phyloP scores from a whole-genome alignment of 2,888 invertebrate genomes.

The Cryptus viduatorius region DNA sequence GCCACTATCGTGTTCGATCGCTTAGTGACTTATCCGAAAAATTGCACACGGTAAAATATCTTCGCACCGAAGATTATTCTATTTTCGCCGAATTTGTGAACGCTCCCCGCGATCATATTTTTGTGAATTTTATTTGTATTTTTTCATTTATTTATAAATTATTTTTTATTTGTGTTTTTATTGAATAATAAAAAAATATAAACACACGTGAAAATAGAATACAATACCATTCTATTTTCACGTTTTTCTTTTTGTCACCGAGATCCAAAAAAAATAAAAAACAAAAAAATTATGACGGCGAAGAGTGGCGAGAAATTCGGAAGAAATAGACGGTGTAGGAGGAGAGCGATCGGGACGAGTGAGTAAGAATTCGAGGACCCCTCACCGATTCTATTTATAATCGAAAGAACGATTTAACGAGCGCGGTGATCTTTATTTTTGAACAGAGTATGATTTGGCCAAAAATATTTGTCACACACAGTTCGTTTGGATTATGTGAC shows the following conservation, averaged over 20 bases:
- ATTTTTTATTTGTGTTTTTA: neutral
- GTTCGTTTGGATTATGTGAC: conserved; percentile 11
- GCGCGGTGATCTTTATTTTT: conserved; percentile 54
- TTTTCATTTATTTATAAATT: neutral
- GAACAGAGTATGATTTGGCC: conserved; percentile 50
- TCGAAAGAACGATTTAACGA: conserved; percentile 51
- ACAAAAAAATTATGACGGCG: conserved; percentile 4
- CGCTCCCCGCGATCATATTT: too few species aligned
- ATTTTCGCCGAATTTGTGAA: neutral
- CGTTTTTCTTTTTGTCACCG: neutral
- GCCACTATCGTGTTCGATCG: neutral
- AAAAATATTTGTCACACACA: conserved; percentile 44
- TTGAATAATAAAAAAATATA: neutral
- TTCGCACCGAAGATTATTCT: too few species aligned
- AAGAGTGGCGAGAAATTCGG: neutral
- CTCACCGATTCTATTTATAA: conserved; percentile 51
- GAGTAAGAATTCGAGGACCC: conserved; percentile 40
- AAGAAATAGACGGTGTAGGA: neutral
- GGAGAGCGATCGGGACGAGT: conserved; percentile 28
- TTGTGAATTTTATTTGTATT: too few species aligned
- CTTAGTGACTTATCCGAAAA: too few species aligned
- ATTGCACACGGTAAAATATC: too few species aligned
- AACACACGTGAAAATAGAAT: neutral
- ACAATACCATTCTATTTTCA: neutral
- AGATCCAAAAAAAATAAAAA: neutral